Evolutionary conservation across 2,888 invertebrate species (phyloP), one percentile per base, ranked within the genome.

Genomic region (Fabriciana adippe): DNA sequence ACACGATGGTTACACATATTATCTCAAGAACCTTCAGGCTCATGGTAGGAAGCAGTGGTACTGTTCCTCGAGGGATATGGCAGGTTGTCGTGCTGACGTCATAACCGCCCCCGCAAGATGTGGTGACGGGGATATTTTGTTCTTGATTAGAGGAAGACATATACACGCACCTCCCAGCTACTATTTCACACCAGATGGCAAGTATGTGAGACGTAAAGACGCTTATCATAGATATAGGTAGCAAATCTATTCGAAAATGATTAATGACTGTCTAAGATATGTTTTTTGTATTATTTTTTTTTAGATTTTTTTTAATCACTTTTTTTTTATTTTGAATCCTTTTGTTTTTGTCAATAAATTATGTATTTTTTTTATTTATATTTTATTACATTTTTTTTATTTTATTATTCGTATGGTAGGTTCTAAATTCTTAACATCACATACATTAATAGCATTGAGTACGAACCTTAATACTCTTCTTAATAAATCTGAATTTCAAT

Each of bases 1-100:
- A 64, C 91, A 91, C 79, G 92, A 90, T 75, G 88, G 87, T 68
- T 92, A 92, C 79, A 92, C 92, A 18, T 92, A 89, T 85, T 92
- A 92, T 79, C 75, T 92, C 86, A 92, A 92, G 87, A 92, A 92
- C 74, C 79, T 88, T 65, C 92, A 92, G 76, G 90, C 92, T 51
- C 90, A 91, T 71, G 92, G 91, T 1, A 81, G 92, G 69, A 91
- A 91, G 83, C 92, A 92, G 82, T 92, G 92, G 92, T 92, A 92
- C 81, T 92, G 92, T 76, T 92, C 92, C 35, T 90, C 92, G 59
- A 78, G 92, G 18, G 92, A 92, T 76, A 92, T 92, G 92, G 91
- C 92, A 6, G 92, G 92, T 45, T 92, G 92, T 73, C 86, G 92
- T 15, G 92, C 92, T 35, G 92, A 92, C 81, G 88, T 92, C 75